Conservation (phyloP, 2,113 vertebrate genomes). For the Hemiscyllium ocellatum region DNA sequence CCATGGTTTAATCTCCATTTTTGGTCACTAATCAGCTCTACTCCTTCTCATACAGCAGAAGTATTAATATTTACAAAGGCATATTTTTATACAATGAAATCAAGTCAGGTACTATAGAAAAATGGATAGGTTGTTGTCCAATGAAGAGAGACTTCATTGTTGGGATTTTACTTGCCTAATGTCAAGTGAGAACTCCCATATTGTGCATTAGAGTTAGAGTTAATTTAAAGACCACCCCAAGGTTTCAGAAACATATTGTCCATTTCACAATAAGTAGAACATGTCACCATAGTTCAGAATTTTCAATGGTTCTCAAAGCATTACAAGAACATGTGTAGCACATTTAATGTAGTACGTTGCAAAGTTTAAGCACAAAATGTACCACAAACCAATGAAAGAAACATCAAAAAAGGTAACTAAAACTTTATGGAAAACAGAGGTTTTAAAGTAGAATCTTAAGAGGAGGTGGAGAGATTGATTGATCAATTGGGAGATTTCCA, state of each 20-base stretch:
- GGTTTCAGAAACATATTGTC: not conserved
- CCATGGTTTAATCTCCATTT: no score
- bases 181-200: not conserved
- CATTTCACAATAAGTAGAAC: not conserved
- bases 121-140: not conserved
- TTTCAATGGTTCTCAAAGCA: not conserved
- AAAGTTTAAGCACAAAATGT: not conserved
- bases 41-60: not conserved
- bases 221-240: slow-evolving; percentile 15
- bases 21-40: no score
- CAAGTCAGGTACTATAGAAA: not conserved
- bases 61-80: not conserved
- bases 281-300: not conserved
- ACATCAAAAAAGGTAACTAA: not conserved
- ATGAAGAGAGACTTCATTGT: not conserved
- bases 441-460: not conserved
- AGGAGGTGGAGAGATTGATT: not conserved
- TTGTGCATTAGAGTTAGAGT: not conserved
- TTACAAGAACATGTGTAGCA: not conserved
- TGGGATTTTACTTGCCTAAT: slow-evolving; percentile 12
- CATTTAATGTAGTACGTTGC: not conserved
- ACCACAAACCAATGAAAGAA: not conserved
- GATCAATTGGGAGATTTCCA: not conserved
- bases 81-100: not conserved
- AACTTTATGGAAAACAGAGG: not conserved